phyloP scores from a whole-genome alignment of 2,797 vertebrate species.

The Rhabdophis nuchalis region DNA sequence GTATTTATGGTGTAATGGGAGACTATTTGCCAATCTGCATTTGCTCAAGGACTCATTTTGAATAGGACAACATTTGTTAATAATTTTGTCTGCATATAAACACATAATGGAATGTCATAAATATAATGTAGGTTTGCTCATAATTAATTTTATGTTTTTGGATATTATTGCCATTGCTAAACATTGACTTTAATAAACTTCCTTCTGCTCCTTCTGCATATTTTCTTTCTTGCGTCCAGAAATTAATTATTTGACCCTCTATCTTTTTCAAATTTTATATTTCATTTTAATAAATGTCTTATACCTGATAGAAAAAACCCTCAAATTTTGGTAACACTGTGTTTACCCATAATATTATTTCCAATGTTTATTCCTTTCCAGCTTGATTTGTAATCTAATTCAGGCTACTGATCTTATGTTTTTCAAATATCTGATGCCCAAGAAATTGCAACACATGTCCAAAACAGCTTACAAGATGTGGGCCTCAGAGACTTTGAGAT shows the following conservation, averaged over 20 bases:
- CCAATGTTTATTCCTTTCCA: not conserved
- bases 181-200: not conserved
- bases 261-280: not conserved
- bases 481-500: not conserved
- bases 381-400: not conserved
- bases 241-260: not conserved
- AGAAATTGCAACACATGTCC: not conserved
- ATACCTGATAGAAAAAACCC: not conserved
- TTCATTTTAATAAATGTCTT: not conserved
- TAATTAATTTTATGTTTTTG: not conserved
- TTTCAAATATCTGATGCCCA: not conserved
- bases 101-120: not conserved
- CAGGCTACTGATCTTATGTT: not conserved
- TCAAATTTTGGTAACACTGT: not conserved
- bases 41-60: not conserved
- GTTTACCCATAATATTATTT: not conserved
- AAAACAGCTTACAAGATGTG: too few relatives aligned
- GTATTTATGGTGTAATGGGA: not conserved
- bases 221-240: fast-evolving
- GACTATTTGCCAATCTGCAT: fast-evolving
- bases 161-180: not conserved
- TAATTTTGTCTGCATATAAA: not conserved
- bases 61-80: not conserved
- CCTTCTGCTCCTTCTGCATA: not conserved
- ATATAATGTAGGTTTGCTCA: not conserved